Evolutionary conservation across 1,140 invertebrate genomes (phyloP).

Genomic region (Lethrus apterus): DNA sequence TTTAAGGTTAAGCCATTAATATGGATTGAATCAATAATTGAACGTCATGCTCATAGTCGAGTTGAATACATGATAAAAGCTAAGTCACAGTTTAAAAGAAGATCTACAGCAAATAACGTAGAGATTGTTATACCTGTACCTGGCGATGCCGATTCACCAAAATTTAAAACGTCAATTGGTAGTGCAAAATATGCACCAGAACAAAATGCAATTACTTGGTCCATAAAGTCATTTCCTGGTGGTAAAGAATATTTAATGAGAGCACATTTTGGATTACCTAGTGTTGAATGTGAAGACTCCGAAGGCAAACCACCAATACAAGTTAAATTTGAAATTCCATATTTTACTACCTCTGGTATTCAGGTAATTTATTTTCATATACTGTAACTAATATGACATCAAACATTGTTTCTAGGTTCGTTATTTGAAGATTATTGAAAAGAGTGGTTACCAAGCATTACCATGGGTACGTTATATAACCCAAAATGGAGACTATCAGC

Average conservation of each 20-base stretch:
- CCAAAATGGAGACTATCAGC: conserved; percentile 98
- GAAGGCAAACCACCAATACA: conserved; percentile 98
- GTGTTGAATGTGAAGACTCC: conserved; percentile 88
- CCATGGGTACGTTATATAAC: conserved; percentile 99
- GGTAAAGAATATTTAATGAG: conserved; percentile 99
- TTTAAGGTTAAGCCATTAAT: conserved; percentile 88
- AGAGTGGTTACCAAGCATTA: conserved; percentile 97
- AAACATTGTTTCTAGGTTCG: conserved; percentile 54
- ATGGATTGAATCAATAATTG: conserved; percentile 99
- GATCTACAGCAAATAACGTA: conserved; percentile 98
- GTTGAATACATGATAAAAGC: conserved; percentile 99
- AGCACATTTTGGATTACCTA: conserved; percentile 98
- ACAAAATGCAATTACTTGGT: conserved; percentile 97
- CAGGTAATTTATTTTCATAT: conserved; percentile 54
- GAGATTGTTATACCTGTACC: conserved; percentile 99
- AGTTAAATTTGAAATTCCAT: conserved; percentile 99
- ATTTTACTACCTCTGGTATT: conserved; percentile 98
- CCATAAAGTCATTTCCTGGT: conserved; percentile 98
- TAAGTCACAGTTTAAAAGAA: conserved; percentile 96
- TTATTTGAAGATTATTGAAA: conserved; percentile 99
- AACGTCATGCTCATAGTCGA: conserved; percentile 94
- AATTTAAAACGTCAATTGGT: conserved; percentile 98
- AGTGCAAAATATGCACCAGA: conserved; percentile 97
- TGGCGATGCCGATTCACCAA: conserved; percentile 95
- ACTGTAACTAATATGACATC: conserved; percentile 6